phyloP scores from a whole-genome alignment of 1,140 invertebrate species.

The Aricia agestis region DNA sequence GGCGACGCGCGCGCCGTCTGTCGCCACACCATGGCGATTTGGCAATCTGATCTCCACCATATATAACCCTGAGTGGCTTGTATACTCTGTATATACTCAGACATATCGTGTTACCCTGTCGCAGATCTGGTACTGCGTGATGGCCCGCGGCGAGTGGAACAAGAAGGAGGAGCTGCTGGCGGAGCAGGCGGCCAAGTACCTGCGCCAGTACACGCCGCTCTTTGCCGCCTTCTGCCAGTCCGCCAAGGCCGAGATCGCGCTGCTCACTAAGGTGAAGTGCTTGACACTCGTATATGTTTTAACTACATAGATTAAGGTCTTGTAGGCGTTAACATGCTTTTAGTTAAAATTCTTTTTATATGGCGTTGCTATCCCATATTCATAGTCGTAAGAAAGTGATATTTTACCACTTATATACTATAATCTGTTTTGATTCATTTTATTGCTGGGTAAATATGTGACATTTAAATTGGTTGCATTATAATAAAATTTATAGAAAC shows the following conservation, averaged over 20 bases:
- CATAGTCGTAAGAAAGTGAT: too few species aligned
- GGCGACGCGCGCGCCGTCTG: conserved; percentile 26
- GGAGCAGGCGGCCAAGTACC: conserved; percentile 94
- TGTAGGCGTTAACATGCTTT: too few species aligned
- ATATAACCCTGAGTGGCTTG: not conserved
- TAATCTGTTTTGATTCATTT: too few species aligned
- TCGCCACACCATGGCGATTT: conserved; percentile 46
- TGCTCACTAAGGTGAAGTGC: conserved; percentile 84
- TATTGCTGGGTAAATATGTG: too few species aligned
- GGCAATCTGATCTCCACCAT: conserved; percentile 52
- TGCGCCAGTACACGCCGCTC: conserved; percentile 89
- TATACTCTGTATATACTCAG: not conserved
- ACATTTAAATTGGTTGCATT: too few species aligned
- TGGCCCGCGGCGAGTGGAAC: conserved; percentile 97
- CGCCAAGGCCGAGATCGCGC: conserved; percentile 89
- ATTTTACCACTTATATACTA: too few species aligned
- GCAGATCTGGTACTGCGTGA: conserved; percentile 94
- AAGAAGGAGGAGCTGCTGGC: conserved; percentile 98
- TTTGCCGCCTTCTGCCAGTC: conserved; percentile 90
- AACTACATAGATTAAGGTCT: too few species aligned
- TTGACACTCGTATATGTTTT: not conserved
- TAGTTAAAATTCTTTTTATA: too few species aligned
- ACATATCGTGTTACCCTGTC: not conserved
- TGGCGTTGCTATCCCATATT: too few species aligned
- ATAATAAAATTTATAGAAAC: too few species aligned